Evolutionary conservation across 2,888 invertebrate genomes (phyloP), one percentile per base, ranked within the genome.

Genomic region (Caenorhabditis sp.): DNA sequence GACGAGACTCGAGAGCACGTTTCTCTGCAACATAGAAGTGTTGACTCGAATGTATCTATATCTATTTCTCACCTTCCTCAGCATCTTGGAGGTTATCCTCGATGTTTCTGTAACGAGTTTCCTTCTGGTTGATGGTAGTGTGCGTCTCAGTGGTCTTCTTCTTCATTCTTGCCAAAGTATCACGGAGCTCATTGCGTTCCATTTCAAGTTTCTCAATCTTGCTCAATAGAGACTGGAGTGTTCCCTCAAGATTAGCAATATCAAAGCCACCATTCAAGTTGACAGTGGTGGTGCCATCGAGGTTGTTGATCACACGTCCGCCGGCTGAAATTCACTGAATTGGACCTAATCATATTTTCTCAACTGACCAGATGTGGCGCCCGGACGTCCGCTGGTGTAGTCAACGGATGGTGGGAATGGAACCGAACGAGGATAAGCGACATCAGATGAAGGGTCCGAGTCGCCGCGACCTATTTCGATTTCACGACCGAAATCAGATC

Each of bases 151-250:
- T 87, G 46, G 86, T 83, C 81, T 85, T 88, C 72, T 87, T 85
- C 76, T 85, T 83, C 76, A 88, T 82, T 65, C 87, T 86, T 70
- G 86, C 83, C 59, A 88, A 66, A 70, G 84, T 86, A 53, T 88
- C 88, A 58, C 86, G 83, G 68, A 86, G 83, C 68, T 86, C 85
- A 77, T 86, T 86, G 84, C 87, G 76, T 68, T 88, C 88, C 61
- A 85, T 75, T 73, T 88, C 87, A 37, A 88, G 76, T 30, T 81
- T 76, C 74, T 88, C 88, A 58, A 88, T 88, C 58, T 84, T 80
- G 66, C 56, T 77, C 39, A 87, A 79, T 37, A 88, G 76, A 26
- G 79, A 76, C 74, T 87, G 86, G 30, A 88, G 79, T 55, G 86
- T 85, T 50, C 78, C 81, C 63, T 88, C 88, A 30, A 88, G 80